Evolutionary conservation across 2,113 vertebrate species (phyloP), one percentile per base, ranked within the genome.

Genomic region (Tringa solitaria): DNA sequence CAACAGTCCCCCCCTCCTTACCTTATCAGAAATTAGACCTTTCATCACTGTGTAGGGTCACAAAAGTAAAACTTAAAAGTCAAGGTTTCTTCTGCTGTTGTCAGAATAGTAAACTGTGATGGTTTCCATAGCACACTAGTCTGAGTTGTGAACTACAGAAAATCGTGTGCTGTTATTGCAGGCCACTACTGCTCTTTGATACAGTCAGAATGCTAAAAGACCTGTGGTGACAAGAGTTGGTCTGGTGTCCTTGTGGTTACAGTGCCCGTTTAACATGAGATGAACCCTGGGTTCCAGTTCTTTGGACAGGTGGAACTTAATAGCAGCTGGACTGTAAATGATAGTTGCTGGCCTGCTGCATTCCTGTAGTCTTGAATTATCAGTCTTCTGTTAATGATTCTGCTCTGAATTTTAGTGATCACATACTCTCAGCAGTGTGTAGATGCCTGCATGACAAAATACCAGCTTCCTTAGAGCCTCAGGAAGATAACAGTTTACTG

Each of bases 201-300:
- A 19, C 22, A 8, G 21, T 41, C 3, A 5, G 26, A 32, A 24
- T 45, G 43, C 64, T 32, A 5, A 12, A 26, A 39, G 33, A 46
- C 46, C 37, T 14, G 1, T 32, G 77, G n/a, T n/a, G 4, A 48
- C 78, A 7, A n/a, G 27, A 81, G 59, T 35, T 0, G 0, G 23
- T 12, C 43, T 27, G 51, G 46, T 30, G 30, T 61, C 39, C 30
- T 20, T 17, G 39, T 14, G n/a, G 20, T 48, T n/a, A 9, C 69
- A 6, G 23, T 28, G 67, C 17, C 16, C 12, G 26, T 19, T 51
- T 20, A 39, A 32, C 17, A 24, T 48, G 68, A 57, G 64, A 8
- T 45, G 43, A 70, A 24, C 56, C 45, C 22, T 53, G 51, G 45
- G 21, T 45, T 27, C 50, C 43, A 10, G 28, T 35, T 5, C 51